Evolutionary conservation across 1,140 invertebrate genomes (phyloP).

Genomic region (Orchestia grillus): DNA sequence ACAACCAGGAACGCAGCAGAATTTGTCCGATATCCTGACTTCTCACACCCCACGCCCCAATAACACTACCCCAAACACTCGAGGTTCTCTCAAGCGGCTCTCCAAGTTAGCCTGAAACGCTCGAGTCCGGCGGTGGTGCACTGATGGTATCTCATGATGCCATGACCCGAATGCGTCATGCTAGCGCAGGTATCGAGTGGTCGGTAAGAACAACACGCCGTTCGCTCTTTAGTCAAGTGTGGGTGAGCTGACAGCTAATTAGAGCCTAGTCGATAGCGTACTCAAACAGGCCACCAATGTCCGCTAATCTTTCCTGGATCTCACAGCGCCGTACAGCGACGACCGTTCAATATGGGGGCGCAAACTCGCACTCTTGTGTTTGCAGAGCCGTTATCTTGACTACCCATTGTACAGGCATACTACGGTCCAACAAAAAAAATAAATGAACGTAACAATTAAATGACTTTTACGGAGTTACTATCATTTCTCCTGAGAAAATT

Average conservation of each 20-base stretch:
- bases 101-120: neutral
- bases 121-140: neutral
- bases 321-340: neutral
- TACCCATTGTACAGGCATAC: neutral
- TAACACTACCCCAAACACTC: neutral
- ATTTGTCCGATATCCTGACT: neutral
- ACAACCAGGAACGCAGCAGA: neutral
- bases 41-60: neutral
- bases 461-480: neutral
- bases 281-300: slow-evolving; percentile 13
- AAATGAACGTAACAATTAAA: neutral
- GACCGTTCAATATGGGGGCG: neutral
- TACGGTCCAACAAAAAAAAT: neutral
- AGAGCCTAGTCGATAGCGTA: slow-evolving; percentile 12
- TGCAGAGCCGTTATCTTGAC: neutral
- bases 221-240: neutral
- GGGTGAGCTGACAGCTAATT: slow-evolving; percentile 28
- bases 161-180: neutral
- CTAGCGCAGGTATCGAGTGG: slow-evolving; percentile 4
- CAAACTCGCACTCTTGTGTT: neutral
- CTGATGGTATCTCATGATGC: neutral
- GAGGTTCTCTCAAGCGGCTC: neutral
- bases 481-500: neutral
- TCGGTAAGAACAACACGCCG: neutral
- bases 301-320: slow-evolving; percentile 9